Evolutionary conservation across 2,888 invertebrate genomes (phyloP).

Genomic region (Hydrotaea cyrtoneurina): DNA sequence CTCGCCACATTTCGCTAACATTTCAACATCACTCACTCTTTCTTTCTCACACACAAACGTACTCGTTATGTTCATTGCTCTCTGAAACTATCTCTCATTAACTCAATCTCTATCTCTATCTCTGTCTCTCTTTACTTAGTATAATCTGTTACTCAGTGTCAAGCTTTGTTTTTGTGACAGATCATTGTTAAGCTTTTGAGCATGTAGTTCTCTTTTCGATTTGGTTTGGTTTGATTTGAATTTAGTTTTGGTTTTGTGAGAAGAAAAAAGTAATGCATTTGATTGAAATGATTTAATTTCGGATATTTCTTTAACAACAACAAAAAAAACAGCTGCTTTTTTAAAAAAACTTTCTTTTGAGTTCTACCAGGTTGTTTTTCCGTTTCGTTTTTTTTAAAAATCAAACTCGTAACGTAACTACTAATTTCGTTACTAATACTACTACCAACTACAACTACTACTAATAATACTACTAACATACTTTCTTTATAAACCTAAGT

Average conservation of each 20-base stretch:
- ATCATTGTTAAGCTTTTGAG: slow-evolving; percentile 32
- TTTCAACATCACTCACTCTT: slow-evolving; percentile 52
- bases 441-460: slow-evolving; percentile 47
- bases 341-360: slow-evolving; percentile 41
- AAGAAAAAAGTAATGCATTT: slow-evolving; percentile 6
- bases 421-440: slow-evolving; percentile 41
- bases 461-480: slow-evolving; percentile 49
- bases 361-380: slow-evolving; percentile 50
- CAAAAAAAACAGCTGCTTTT: slow-evolving; percentile 53
- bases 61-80: slow-evolving; percentile 25
- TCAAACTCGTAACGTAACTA: slow-evolving; percentile 33
- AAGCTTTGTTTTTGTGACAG: slow-evolving; percentile 44
- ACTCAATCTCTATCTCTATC: slow-evolving; percentile 11
- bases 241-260: slow-evolving; percentile 1
- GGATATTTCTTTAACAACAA: slow-evolving; percentile 36
- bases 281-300: slow-evolving; percentile 26
- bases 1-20: slow-evolving; percentile 51
- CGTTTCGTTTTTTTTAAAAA: slow-evolving; percentile 27
- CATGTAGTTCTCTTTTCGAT: slow-evolving; percentile 21
- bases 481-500: slow-evolving; percentile 27
- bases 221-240: background rate
- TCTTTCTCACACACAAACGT: background rate
- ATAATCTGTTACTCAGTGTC: slow-evolving; percentile 9
- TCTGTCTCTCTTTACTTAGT: background rate
- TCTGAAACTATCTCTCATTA: slow-evolving; percentile 24